These are phyloP conservation scores for Eurosta solidaginis DNA, from an alignment of 1,140 invertebrate genomes.

Conservation along the genomic window DNA sequence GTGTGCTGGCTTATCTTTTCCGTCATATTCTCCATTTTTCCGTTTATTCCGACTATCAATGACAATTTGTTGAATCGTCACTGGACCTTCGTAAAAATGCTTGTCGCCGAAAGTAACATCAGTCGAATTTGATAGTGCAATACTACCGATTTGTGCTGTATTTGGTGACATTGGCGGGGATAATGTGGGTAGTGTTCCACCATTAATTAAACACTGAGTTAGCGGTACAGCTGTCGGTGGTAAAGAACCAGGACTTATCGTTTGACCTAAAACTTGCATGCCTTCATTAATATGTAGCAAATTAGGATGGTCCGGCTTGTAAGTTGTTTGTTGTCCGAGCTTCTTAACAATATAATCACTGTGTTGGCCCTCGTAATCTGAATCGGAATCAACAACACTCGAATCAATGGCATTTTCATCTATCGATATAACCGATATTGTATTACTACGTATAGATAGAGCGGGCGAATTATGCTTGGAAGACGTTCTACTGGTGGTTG, in stretches of 20 bases:
- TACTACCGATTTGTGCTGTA: slow-evolving; percentile 60
- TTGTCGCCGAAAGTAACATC: slow-evolving; percentile 70
- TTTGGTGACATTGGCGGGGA: slow-evolving; percentile 12
- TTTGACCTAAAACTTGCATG: slow-evolving; percentile 41
- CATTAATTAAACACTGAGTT: neutral
- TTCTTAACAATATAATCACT: slow-evolving; percentile 53
- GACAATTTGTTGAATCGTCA: slow-evolving; percentile 70
- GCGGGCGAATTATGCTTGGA: slow-evolving; percentile 40
- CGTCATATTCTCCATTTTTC: slow-evolving; percentile 42
- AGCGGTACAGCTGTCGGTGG: neutral
- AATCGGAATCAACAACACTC: slow-evolving; percentile 55
- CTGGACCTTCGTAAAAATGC: slow-evolving; percentile 68
- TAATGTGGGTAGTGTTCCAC: neutral
- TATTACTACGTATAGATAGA: slow-evolving; percentile 50
- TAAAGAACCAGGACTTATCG: slow-evolving; percentile 34
- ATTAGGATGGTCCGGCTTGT: slow-evolving; percentile 45
- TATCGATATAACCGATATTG: slow-evolving; percentile 55
- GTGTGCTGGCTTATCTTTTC: slow-evolving; percentile 51
- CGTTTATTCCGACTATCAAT: slow-evolving; percentile 56
- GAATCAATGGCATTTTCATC: slow-evolving; percentile 55
- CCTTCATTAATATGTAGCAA: slow-evolving; percentile 50
- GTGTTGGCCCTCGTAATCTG: slow-evolving; percentile 43
- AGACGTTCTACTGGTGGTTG: neutral
- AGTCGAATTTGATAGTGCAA: slow-evolving; percentile 65
- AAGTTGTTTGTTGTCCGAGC: slow-evolving; percentile 50